phyloP scores from a whole-genome alignment of 2,888 invertebrate genomes.

The Drosophila putrida region DNA sequence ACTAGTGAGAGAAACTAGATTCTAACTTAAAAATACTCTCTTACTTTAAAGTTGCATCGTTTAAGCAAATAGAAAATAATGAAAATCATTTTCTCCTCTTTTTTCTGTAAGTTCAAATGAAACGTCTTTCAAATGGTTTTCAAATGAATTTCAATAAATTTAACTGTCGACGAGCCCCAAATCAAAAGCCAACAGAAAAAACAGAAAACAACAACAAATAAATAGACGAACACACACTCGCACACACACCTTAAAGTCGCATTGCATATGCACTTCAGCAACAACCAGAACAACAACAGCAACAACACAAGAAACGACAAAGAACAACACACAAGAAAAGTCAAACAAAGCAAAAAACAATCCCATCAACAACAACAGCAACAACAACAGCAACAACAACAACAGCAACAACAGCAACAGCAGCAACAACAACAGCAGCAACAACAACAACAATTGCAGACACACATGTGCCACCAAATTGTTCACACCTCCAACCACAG shows the following conservation, averaged over 20 bases:
- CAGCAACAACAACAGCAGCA: constrained; percentile 32
- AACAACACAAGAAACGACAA: constrained; percentile 12
- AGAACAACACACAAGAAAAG: constrained; percentile 37
- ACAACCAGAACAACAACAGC: constrained; percentile 42
- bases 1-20: too few species aligned
- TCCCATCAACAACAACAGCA: constrained; percentile 39
- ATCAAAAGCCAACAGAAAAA: neutral
- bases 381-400: constrained; percentile 13
- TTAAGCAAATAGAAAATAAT: neutral
- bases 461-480: constrained; percentile 76
- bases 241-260: constrained; percentile 19
- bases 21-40: neutral
- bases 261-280: constrained; percentile 40
- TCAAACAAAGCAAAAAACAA: constrained; percentile 51
- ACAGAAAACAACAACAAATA: too few species aligned
- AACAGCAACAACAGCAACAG: constrained; percentile 35
- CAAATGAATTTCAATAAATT: constrained; percentile 24
- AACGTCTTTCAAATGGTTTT: constrained; percentile 7
- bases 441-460: constrained; percentile 33
- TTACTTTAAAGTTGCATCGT: neutral
- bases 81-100: neutral
- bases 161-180: constrained; percentile 10
- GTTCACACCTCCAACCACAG: constrained; percentile 68
- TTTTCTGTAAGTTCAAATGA: neutral
- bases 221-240: constrained; percentile 2